Percentiles rank a stretch among this genome's conserved stretches.
Evolutionary conservation across 1,140 invertebrate genomes (phyloP).

Genomic region (Diorhabda sublineata): DNA sequence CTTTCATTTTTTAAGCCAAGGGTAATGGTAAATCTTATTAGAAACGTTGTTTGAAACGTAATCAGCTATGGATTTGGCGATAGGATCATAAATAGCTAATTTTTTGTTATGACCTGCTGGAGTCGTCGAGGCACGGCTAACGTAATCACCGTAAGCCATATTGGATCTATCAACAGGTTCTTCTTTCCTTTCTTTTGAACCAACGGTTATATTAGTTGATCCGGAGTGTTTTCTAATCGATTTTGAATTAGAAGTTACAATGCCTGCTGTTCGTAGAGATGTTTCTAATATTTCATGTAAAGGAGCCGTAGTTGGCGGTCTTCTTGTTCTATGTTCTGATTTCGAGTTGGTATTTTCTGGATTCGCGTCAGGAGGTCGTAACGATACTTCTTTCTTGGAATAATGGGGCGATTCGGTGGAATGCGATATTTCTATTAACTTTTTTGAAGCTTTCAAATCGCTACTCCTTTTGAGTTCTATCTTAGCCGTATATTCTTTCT

Average conservation of each 20-base stretch:
- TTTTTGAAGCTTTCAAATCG: not conserved
- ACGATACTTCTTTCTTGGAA: not conserved
- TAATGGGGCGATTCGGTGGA: not conserved
- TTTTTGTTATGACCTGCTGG: constrained; percentile 25
- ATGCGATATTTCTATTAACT: not conserved
- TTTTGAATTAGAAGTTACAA: too few relatives aligned
- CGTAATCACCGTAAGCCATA: not conserved
- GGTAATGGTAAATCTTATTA: not conserved
- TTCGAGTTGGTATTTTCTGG: not conserved
- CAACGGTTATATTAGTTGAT: too few relatives aligned
- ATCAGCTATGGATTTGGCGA: constrained; percentile 42
- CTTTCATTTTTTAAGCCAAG: not conserved
- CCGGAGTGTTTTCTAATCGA: too few relatives aligned
- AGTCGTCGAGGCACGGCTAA: constrained; percentile 16
- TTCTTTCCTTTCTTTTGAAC: too few relatives aligned
- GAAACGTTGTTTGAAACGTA: constrained; percentile 39
- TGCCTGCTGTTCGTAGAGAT: constrained; percentile 2
- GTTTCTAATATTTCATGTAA: constrained; percentile 6
- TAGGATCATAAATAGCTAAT: constrained; percentile 37
- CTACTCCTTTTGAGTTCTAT: not conserved
- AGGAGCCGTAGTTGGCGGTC: constrained; percentile 4
- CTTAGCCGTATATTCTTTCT: not conserved
- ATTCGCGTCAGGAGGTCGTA: not conserved
- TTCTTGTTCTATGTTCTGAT: not conserved
- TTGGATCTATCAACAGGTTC: not conserved